Evolutionary conservation across 1,140 invertebrate species (phyloP).

Genomic region (Drosophila lacertosa): DNA sequence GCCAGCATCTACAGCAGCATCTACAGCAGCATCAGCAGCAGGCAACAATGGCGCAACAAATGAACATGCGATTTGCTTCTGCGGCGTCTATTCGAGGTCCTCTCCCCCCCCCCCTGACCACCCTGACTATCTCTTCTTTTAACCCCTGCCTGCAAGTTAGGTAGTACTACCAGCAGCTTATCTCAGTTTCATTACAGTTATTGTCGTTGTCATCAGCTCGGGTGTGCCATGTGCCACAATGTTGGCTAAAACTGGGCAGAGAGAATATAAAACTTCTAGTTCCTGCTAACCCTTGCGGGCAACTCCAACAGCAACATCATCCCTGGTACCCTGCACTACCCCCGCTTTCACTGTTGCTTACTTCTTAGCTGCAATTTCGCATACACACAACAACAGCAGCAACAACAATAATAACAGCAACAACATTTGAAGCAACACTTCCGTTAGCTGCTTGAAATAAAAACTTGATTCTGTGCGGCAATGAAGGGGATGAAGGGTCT

Average conservation of each 20-base stretch:
- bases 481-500: not conserved
- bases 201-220: conserved; percentile 73
- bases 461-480: conserved; percentile 64
- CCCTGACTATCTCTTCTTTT: no score
- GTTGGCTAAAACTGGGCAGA: conserved; percentile 55
- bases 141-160: not conserved
- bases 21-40: no score
- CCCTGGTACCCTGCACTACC: not conserved
- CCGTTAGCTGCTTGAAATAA: conserved; percentile 76
- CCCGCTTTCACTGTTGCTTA: conserved; percentile 11
- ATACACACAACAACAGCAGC: conserved; percentile 32
- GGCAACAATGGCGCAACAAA: conserved; percentile 68
- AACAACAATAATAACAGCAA: conserved; percentile 24
- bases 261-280: conserved; percentile 58
- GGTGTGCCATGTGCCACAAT: conserved; percentile 67
- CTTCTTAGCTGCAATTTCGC: conserved; percentile 47
- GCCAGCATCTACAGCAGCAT: no score
- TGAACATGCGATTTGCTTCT: conserved; percentile 62
- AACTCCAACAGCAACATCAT: no score
- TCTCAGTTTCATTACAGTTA: conserved; percentile 76
- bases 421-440: conserved; percentile 53
- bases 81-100: conserved; percentile 16
- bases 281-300: conserved; percentile 32
- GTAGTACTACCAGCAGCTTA: conserved; percentile 49
- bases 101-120: not conserved